Base-by-base conservation (phyloP, 2,113 vertebrate species). In the Felis chaus region DNA sequence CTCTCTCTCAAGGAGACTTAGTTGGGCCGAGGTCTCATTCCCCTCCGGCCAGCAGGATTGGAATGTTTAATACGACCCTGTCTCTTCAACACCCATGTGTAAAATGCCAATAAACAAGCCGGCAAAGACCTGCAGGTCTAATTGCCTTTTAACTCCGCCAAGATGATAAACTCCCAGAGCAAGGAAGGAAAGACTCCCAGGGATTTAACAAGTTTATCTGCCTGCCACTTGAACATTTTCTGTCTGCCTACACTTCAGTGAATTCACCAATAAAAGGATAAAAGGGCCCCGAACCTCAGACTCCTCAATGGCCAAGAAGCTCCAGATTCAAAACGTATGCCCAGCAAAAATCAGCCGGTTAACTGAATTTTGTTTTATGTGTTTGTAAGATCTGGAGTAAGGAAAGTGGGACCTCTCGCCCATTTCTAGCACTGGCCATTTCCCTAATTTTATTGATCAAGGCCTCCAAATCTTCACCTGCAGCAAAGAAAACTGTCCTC, bases 121-220 rank as follows among this genome's bases (percentile, higher is more conserved):
- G 97, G 98, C 98, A 99, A 98, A 98, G 98, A 98, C 98, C 98
- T 98, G 98, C 98, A 98, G 98, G 98, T 97, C 98, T 99, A 99
- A 99, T 99, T 99, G 98, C 98, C 98, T 99, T 99, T 99, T 98
- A 99, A 99, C 98, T 99, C 97, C 97, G 89, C 98, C 96, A 98
- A 94, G 98, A 99, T 98, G 99, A 98, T 99, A 99, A 99, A 99
- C 97, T 98, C 98, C 97, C 92, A 27, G 86, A 98, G 98, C 98
- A 98, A 98, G 98, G 98, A 98, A 98, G 98, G 98, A 98, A 98
- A 98, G 98, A 97, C 98, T 99, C 98, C 98, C 97, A 99, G 98
- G 97, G 99, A 97, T 99, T 99, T 99, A 99, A 99, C 98, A 99
- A 99, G 99, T 98, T 98, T 98, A 98, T 98, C 98, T 99, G 98